These are phyloP conservation scores for Plagodis dolabraria DNA, from an alignment of 2,888 invertebrate genomes.

Conservation along the genomic window DNA sequence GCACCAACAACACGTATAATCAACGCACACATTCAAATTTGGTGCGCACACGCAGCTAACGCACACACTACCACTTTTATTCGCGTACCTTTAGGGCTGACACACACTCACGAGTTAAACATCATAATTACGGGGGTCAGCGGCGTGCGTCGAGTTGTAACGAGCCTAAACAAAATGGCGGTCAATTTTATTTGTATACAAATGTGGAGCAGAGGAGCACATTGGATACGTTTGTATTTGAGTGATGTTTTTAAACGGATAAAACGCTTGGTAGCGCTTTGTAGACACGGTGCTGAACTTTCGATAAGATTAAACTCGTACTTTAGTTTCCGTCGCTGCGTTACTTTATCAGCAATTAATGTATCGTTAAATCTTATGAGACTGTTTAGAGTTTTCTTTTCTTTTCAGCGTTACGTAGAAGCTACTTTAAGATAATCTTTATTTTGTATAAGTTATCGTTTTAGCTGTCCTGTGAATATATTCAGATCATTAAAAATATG, in stretches of 20 bases:
- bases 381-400: conserved; percentile 11
- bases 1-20: conserved; percentile 57
- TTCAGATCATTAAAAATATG: too few relatives aligned
- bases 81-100: conserved; percentile 38
- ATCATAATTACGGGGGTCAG: conserved; percentile 81
- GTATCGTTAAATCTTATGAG: conserved; percentile 19
- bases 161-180: conserved; percentile 83
- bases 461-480: too few relatives aligned
- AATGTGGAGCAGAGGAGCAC: conserved; percentile 51
- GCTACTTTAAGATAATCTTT: too few relatives aligned
- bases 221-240: conserved; percentile 60
- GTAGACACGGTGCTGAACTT: conserved; percentile 30
- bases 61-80: conserved; percentile 28
- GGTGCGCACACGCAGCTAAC: conserved; percentile 22
- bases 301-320: conserved; percentile 17
- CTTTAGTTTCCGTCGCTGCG: conserved; percentile 13
- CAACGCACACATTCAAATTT: conserved; percentile 28
- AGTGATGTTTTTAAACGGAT: conserved; percentile 55
- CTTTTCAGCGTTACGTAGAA: background rate
- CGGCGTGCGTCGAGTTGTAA: conserved; percentile 83
- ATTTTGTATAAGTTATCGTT: too few relatives aligned
- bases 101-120: conserved; percentile 40
- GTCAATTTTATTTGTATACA: conserved; percentile 72
- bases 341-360: conserved; percentile 25
- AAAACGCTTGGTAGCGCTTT: conserved; percentile 48